These are phyloP conservation scores for Ctenicera cuprea DNA, from an alignment of 2,888 invertebrate species.

Conservation along the genomic window DNA sequence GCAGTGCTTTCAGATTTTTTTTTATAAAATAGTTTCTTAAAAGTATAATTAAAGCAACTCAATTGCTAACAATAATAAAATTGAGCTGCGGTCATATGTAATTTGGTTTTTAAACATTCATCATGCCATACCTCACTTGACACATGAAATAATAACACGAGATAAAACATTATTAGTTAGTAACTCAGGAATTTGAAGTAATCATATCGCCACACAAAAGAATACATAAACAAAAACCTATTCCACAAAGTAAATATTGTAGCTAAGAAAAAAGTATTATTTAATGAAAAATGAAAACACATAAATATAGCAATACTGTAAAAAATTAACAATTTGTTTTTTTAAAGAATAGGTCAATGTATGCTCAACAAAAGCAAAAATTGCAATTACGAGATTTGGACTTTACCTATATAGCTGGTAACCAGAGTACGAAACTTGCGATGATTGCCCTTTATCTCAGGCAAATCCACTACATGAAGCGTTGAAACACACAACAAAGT, in stretches of 20 bases:
- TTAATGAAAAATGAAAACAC: neutral
- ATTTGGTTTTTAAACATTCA: neutral
- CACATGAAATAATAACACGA: neutral
- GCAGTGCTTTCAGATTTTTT: conserved; percentile 42
- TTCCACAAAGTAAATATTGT: conserved; percentile 1
- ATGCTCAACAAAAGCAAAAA: conserved; percentile 37
- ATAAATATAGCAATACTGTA: conserved; percentile 20
- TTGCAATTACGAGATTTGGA: conserved; percentile 47
- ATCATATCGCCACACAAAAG: conserved; percentile 5
- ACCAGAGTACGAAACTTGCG: conserved; percentile 99
- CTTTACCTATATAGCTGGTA: conserved; percentile 98
- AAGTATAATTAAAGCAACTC: conserved; percentile 31
- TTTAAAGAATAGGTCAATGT: conserved; percentile 4
- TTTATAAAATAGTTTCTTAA: conserved; percentile 18
- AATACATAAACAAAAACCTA: conserved; percentile 6
- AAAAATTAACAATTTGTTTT: neutral
- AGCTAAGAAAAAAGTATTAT: conserved; percentile 7
- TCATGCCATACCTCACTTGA: neutral
- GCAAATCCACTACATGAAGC: conserved; percentile 92
- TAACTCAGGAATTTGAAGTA: conserved; percentile 10
- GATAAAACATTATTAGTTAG: conserved; percentile 20
- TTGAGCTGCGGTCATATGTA: neutral
- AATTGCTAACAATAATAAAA: conserved; percentile 30
- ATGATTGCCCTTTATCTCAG: conserved; percentile 98
- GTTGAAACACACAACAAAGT: conserved; percentile 70